Evolutionary conservation across 1,140 invertebrate species (phyloP), one percentile per base, ranked within the genome.

Genomic region (Habropoda laboriosa): DNA sequence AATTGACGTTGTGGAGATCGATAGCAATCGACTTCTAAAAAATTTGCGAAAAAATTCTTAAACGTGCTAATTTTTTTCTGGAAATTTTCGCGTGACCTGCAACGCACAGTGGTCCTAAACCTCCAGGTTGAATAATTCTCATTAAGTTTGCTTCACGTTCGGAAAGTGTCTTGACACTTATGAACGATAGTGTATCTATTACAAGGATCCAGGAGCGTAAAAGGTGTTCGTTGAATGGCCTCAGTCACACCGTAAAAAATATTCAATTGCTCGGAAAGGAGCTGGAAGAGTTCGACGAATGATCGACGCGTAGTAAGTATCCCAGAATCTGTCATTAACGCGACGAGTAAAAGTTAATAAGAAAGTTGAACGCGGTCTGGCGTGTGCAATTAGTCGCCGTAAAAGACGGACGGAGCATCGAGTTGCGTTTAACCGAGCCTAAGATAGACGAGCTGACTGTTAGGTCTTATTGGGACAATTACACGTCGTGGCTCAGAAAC

Each of bases 301-400:
- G 45, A 66, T 32, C 10, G 35, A 8, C 27, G 18, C 1, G 5
- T 12, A 16, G 10, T 1, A 10, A 42, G 3, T 18, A 2, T 1
- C 24, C 16, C 16, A 13, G 24, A 4, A 27, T 27, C 27, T 76
- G 24, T 40, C 18, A 63, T 55, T 66, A 75, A 8, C 21, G n/a
- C 21, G 6, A 49, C n/a, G 40, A 53, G 61, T 75, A 75, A 67
- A 75, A 55, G 58, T 64, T 74, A 40, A 53, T 49, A 53, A 61
- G 60, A 74, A 74, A 75, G 60, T 42, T 75, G 32, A 3, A 21
- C 35, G 21, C 60, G 12, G 18, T 55, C 13, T 53, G 7, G 30
- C 30, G 42, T 66, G 42, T 47, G 30, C 57, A 73, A 73, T 63
- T 64, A 64, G 24, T 47, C 58, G 16, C 35, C 61, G 38, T 55